Base-by-base conservation (phyloP, 92 coral and sea anemone species). In the Nematostella vectensis region DNA sequence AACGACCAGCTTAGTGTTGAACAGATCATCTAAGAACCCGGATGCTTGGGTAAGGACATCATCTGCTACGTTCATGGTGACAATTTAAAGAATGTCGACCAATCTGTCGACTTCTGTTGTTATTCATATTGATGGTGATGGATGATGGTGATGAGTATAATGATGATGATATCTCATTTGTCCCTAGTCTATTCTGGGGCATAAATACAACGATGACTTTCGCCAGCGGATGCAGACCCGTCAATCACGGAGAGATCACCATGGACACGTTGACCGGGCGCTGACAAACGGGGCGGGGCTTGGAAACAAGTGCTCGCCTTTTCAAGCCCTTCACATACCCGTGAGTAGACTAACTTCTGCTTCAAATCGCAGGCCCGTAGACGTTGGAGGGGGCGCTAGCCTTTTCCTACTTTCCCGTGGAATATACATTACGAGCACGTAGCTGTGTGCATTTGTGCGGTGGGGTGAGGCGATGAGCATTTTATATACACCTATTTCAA, bases 191-290 rank as follows among this genome's bases (percentile, higher is more conserved):
- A 89, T 89, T 39, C 80, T 89, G 22, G 96, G 96, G 2, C 82
- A 80, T 49, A 82, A 77, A 53, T 89, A 76, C 81, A 89, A 89
- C 70, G 83, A 76, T 39, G 88, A 86, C 42, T 89, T 89, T 60
- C 78, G 82, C 25, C 96, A 93, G 51, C 83, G 96, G 29, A 89
- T 89, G 96, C 67, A 84, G 63, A 82, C 94, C 16, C 65, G 94
- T 31, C 88, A 79, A 54, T 68, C 88, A 40, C 82, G 96, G 55
- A 71, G 96, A 44, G 81, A 74, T 53, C 76, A 76, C 48, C 62
- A 83, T 67, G 96, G 96, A 29, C 82, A 84, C 28, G 96, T 89
- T 53, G 89, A 89, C 67, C 62, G 75, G 44, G 59, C 58, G 54
- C 70, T 76, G 19, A 89, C 94, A 2, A 62, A 36, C 20, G 88